These are phyloP conservation scores for Leucopsar rothschildi DNA, from an alignment of 2,113 vertebrate species.

Conservation along the genomic window DNA sequence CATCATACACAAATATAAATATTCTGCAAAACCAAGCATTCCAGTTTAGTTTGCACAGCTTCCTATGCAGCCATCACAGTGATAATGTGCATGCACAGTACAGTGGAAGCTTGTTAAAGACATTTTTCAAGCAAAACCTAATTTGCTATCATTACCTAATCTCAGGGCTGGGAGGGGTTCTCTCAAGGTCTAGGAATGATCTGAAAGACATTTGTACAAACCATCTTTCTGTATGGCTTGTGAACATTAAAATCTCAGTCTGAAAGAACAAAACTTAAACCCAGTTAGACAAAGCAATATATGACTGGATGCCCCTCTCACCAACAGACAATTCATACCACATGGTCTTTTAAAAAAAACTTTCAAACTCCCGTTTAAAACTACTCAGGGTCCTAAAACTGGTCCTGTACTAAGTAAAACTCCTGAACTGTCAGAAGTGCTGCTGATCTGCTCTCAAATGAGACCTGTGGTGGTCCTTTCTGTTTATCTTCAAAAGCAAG, in stretches of 20 bases:
- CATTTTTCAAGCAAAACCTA: slow-evolving; percentile 24
- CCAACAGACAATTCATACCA: not conserved
- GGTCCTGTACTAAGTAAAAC: not conserved
- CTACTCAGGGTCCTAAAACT: not conserved
- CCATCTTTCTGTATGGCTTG: not conserved
- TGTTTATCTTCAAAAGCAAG: not conserved
- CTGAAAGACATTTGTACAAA: slow-evolving; percentile 45
- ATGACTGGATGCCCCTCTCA: not conserved
- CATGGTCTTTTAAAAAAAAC: not conserved
- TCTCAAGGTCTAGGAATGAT: slow-evolving; percentile 42
- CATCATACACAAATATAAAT: not conserved
- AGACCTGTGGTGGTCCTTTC: not conserved
- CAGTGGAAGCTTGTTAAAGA: slow-evolving; percentile 4
- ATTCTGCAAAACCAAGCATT: not conserved
- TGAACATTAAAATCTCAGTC: not conserved
- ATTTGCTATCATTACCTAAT: slow-evolving; percentile 30
- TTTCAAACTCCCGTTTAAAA: not conserved
- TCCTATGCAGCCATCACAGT: not conserved
- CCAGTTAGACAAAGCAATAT: not conserved
- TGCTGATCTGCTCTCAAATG: not conserved
- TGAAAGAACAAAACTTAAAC: not conserved
- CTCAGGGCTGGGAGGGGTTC: not conserved
- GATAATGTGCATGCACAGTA: not conserved
- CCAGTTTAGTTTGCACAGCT: slow-evolving; percentile 5
- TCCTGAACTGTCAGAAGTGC: not conserved